A percentile compares a stretch with the other conserved stretches of the same genome.
Conservation (phyloP, 2,888 invertebrate genomes). For the Drosophila macrospina region DNA sequence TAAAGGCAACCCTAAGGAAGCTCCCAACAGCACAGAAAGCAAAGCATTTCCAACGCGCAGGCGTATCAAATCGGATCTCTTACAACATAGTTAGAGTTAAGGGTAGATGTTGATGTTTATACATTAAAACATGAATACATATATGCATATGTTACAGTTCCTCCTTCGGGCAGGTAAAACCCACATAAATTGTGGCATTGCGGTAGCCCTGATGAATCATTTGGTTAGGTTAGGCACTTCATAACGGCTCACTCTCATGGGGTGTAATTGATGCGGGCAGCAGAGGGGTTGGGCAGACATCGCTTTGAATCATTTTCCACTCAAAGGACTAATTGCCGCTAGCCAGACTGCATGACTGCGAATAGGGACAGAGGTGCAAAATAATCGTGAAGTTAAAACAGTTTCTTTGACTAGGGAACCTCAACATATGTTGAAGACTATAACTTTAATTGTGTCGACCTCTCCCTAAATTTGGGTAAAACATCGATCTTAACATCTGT, state of each 20-base stretch:
- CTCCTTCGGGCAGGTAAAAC: constrained; percentile 28
- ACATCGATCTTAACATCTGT: constrained; percentile 21
- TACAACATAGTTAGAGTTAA: constrained; percentile 29
- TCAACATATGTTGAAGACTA: constrained; percentile 1
- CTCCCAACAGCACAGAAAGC: constrained; percentile 8
- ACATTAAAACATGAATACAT: constrained; percentile 15
- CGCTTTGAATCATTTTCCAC: constrained; percentile 45
- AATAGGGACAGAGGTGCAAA: constrained; percentile 30
- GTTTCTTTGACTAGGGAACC: neutral
- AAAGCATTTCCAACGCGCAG: constrained; percentile 53
- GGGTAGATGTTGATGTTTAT: constrained; percentile 21
- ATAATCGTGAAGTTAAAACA: constrained; percentile 3
- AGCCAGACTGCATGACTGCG: constrained; percentile 63
- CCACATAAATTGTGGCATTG: constrained; percentile 33
- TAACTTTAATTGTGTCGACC: neutral
- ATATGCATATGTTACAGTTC: constrained; percentile 15
- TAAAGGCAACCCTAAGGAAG: constrained; percentile 11
- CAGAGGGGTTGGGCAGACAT: neutral
- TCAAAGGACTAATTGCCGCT: constrained; percentile 34
- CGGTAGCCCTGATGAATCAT: constrained; percentile 58
- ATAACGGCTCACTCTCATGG: constrained; percentile 2
- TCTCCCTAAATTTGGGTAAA: constrained; percentile 10
- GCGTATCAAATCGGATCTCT: constrained; percentile 27
- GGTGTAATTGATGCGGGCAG: constrained; percentile 8
- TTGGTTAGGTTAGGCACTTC: constrained; percentile 59